Conservation (phyloP, 2,888 invertebrate genomes). For the Drosophila falleni region DNA sequence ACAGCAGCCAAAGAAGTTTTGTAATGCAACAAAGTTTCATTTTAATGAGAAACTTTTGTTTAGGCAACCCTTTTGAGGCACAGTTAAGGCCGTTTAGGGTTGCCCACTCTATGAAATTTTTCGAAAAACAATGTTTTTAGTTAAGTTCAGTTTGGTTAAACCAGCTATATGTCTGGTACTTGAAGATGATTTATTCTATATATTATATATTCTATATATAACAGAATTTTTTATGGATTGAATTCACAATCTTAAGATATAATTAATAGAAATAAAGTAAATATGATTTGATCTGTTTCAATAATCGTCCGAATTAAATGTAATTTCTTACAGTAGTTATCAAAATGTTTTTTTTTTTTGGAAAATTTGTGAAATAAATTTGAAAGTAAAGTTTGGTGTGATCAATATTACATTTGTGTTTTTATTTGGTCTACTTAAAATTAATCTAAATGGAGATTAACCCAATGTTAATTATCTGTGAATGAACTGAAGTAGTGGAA, state of each 20-base stretch:
- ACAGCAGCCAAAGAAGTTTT: constrained; percentile 52
- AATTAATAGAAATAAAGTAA: too few species aligned
- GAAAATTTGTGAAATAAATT: too few species aligned
- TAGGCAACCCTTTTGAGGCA: constrained; percentile 46
- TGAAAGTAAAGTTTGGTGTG: too few species aligned
- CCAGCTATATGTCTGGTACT: constrained; percentile 27
- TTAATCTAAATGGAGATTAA: constrained; percentile 4
- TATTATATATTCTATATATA: background rate
- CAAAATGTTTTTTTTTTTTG: too few species aligned
- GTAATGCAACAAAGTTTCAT: constrained; percentile 73
- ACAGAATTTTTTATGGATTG: too few species aligned
- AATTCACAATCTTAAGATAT: too few species aligned
- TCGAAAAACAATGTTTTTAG: constrained; percentile 32
- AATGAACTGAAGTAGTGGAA: constrained; percentile 6
- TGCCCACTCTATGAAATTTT: constrained; percentile 21
- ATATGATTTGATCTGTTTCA: too few species aligned
- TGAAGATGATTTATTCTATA: constrained; percentile 17
- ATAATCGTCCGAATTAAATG: too few species aligned
- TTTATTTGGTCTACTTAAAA: background rate
- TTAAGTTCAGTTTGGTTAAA: constrained; percentile 19
- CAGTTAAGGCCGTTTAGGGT: constrained; percentile 16
- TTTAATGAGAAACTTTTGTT: constrained; percentile 81
- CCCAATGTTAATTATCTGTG: background rate
- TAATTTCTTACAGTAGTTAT: too few species aligned
- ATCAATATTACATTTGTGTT: too few species aligned